A percentile compares a stretch with the other conserved stretches of the same genome.
Conservation (phyloP, 2,888 invertebrate species). For the Halictus quadricinctus region DNA sequence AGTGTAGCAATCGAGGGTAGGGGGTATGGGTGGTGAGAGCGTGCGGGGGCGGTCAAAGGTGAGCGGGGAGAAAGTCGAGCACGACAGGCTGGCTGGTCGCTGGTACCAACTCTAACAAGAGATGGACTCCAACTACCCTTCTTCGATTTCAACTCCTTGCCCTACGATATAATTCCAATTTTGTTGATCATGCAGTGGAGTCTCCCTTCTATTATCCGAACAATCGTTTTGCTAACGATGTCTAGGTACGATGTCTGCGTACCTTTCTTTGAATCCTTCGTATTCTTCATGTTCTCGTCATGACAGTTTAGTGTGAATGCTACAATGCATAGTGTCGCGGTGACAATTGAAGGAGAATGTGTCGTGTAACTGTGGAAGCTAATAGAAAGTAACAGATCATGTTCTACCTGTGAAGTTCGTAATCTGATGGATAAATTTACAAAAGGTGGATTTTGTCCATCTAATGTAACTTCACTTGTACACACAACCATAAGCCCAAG, state of each 20-base stretch:
- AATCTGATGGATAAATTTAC: not conserved
- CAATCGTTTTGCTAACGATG: not conserved
- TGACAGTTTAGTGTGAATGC: not conserved
- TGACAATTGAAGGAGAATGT: no score
- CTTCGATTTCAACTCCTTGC: not conserved
- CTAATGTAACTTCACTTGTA: no score
- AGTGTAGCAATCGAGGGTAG: slow-evolving; percentile 21
- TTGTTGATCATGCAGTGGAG: not conserved
- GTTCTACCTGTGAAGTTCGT: not conserved
- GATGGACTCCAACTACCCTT: not conserved
- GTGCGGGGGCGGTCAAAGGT: slow-evolving; percentile 3
- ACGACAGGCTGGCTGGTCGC: not conserved
- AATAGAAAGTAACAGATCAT: not conserved
- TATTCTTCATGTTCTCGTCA: not conserved
- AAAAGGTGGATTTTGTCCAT: not conserved
- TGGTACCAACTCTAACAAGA: not conserved
- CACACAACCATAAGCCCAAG: no score
- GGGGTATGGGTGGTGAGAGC: not conserved
- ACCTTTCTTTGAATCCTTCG: not conserved
- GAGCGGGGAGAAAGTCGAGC: slow-evolving; percentile 15
- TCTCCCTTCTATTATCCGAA: not conserved
- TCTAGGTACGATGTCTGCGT: not conserved
- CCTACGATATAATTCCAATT: not conserved
- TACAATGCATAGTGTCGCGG: not conserved
- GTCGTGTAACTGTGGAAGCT: no score